phyloP scores from a whole-genome alignment of 2,888 invertebrate species.

The Ephialtes manifestator region DNA sequence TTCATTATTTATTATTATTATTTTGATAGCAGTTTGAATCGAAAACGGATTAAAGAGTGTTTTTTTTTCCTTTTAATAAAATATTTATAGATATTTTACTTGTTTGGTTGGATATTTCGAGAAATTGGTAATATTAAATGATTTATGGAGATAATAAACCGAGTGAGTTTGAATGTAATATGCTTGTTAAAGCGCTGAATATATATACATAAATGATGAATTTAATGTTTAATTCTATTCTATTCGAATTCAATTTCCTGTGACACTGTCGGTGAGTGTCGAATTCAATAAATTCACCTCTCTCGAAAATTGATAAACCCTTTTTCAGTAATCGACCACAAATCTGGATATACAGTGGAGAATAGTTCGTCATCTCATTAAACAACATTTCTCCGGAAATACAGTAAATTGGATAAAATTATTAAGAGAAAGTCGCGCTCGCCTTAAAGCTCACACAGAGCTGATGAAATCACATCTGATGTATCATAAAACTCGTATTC shows the following conservation, averaged over 20 bases:
- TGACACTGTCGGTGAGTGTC: neutral
- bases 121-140: too few species aligned
- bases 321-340: neutral
- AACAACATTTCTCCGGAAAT: neutral
- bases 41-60: too few species aligned
- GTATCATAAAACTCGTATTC: slow-evolving; percentile 47
- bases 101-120: too few species aligned
- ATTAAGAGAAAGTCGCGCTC: neutral
- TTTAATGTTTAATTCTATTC: neutral
- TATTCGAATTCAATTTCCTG: neutral
- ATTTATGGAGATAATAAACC: too few species aligned
- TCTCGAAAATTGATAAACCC: neutral
- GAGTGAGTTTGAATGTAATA: too few species aligned
- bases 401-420: neutral
- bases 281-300: neutral
- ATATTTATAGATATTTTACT: too few species aligned
- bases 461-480: slow-evolving; percentile 41
- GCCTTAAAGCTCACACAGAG: neutral
- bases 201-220: neutral
- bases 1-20: too few species aligned
- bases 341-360: neutral
- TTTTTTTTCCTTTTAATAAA: too few species aligned
- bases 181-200: neutral
- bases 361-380: neutral
- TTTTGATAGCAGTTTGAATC: too few species aligned